These are phyloP conservation scores for Habrosyne pyritoides DNA, from an alignment of 2,888 invertebrate species.

Conservation along the genomic window DNA sequence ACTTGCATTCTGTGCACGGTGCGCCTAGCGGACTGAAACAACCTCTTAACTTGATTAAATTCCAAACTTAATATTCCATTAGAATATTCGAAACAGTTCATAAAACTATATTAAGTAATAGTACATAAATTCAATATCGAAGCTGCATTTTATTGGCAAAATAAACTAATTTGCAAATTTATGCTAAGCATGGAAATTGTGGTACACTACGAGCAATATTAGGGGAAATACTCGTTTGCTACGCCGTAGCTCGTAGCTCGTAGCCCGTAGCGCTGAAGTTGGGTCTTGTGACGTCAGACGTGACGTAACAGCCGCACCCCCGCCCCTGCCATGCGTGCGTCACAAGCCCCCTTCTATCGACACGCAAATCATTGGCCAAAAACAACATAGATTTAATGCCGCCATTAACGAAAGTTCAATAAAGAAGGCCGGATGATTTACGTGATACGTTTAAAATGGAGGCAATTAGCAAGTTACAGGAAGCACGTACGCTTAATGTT, in stretches of 20 bases:
- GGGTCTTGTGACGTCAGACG: conserved; percentile 58
- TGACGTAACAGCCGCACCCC: conserved; percentile 73
- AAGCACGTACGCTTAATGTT: conserved; percentile 8
- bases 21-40: conserved; percentile 29
- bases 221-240: conserved; percentile 1
- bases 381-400: conserved; percentile 60
- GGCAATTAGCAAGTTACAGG: conserved; percentile 3
- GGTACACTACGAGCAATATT: neutral
- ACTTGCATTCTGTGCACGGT: conserved; percentile 44
- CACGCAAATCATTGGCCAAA: conserved; percentile 66
- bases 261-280: conserved; percentile 31
- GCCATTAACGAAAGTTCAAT: conserved; percentile 38
- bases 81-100: conserved; percentile 15
- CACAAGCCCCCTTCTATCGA: conserved; percentile 42
- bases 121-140: neutral
- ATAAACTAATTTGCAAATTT: neutral
- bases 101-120: neutral
- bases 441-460: conserved; percentile 17
- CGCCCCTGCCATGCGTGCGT: conserved; percentile 53
- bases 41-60: conserved; percentile 58
- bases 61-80: conserved; percentile 30
- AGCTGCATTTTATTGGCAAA: neutral
- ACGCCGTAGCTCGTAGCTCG: conserved; percentile 49
- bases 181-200: neutral
- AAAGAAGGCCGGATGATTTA: conserved; percentile 22